Evolutionary conservation across 2,888 invertebrate species (phyloP), one percentile per base, ranked within the genome.

Genomic region (Ectobius pallidus): DNA sequence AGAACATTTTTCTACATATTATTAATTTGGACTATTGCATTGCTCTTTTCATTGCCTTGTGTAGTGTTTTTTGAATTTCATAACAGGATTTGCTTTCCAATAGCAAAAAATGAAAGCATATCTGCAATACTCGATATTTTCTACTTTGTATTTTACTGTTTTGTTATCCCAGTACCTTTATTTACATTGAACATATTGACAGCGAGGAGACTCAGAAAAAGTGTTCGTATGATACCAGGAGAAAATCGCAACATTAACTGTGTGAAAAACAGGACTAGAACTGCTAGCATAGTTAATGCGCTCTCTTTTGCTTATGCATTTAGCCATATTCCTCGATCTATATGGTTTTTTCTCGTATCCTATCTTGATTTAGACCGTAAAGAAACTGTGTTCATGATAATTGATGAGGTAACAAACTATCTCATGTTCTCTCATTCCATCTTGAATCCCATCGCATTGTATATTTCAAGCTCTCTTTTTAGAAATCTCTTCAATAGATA

Each of bases 371-470:
- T 65, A n/a, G 18, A 46, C 27, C 3, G 3, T 14, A 46, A 34
- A 46, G 27, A 18, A 1, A 22, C 22, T 16, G 30, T 25, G 4
- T 46, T 20, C 25, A 27, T 44, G 1, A 18, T 0, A 14, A 27
- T 65, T 44, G 65, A 65, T 11, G 65, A 65, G n/a, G 44, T 46
- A 9, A 27, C 46, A 6, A 44, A 46, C 27, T 65, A 65, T 25
- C 30, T 65, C n/a, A 44, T 44, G 4, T 65, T 65, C n/a, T 18
- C 30, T 25, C 32, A 65, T 22, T 65, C 65, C 2, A 34, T 32
- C 7, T 3, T 65, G 11, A 65, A 65, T 16, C 65, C 65, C 2
- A 16, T 65, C 3, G 65, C 65, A n/a, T n/a, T 65, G 27, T 65
- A 65, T 9, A 27, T 65, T n/a, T 25, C 65, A 3, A 65, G 65